Conservation (phyloP, 2,113 vertebrate genomes). For the Zeus faber region DNA sequence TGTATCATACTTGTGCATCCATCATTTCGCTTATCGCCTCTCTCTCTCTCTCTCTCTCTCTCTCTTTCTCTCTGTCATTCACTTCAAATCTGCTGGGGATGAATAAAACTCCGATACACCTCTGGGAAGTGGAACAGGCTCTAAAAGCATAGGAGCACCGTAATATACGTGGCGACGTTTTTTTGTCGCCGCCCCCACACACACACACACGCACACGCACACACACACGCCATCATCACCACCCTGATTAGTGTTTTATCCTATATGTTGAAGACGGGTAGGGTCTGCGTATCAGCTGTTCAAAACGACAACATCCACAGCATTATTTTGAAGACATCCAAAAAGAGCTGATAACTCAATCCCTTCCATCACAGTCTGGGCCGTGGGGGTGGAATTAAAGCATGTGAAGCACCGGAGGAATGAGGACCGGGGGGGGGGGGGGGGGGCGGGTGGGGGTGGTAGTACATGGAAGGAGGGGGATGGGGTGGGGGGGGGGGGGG, state of each 20-base stretch:
- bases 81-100: constrained; percentile 51
- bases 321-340: no score
- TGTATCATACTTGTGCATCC: no score
- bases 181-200: constrained; percentile 60
- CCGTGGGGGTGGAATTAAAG: no score
- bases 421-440: background rate
- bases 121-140: constrained; percentile 72
- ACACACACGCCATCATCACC: constrained; percentile 30
- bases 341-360: no score
- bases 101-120: constrained; percentile 75
- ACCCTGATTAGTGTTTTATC: constrained; percentile 51
- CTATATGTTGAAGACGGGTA: background rate
- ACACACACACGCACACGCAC: background rate
- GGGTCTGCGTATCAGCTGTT: no score
- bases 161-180: constrained; percentile 86
- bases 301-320: no score
- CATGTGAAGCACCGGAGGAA: background rate
- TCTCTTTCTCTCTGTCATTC: constrained; percentile 77
- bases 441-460: constrained; percentile 45
- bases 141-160: constrained; percentile 77
- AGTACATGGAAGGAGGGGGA: constrained; percentile 18
- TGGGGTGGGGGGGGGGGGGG: constrained; percentile 24
- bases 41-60: constrained; percentile 41
- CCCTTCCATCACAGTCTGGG: no score
- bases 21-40: background rate